Evolutionary conservation across 2,888 invertebrate species (phyloP).

Genomic region (Tiliacea citrago): DNA sequence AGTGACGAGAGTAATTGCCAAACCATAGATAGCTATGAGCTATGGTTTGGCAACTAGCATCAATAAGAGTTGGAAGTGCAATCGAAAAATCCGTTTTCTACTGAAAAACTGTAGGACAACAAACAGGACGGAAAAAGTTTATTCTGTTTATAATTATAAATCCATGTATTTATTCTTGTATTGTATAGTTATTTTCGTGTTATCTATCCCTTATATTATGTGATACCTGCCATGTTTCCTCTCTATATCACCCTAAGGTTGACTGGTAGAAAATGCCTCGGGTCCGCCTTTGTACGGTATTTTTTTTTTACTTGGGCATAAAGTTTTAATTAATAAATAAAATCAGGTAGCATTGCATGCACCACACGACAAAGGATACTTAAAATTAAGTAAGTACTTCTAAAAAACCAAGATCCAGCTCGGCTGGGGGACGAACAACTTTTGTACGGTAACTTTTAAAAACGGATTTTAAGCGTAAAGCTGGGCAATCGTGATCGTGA

Average conservation of each 20-base stretch:
- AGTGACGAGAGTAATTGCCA: not conserved
- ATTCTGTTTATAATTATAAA: no score
- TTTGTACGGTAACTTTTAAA: slow-evolving; percentile 44
- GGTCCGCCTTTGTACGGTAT: no score
- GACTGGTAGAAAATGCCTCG: no score
- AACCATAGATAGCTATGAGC: not conserved
- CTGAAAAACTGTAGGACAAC: not conserved
- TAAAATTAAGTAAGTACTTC: slow-evolving; percentile 28
- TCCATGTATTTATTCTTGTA: no score
- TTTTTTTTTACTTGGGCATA: no score
- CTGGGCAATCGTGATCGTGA: slow-evolving; percentile 30
- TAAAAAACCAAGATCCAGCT: slow-evolving; percentile 29
- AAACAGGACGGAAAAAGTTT: no score
- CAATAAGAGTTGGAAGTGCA: not conserved
- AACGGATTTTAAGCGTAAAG: slow-evolving; percentile 39
- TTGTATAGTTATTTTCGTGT: no score
- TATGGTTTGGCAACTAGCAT: not conserved
- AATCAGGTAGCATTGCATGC: not conserved
- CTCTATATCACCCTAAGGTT: no score
- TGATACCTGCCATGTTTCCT: no score
- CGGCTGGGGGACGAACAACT: slow-evolving; percentile 28
- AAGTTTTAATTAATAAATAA: no score
- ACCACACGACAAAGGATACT: slow-evolving; percentile 11
- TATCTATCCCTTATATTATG: no score
- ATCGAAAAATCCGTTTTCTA: not conserved